A percentile compares a stretch with the other conserved stretches of the same genome.
Conservation (phyloP, 2,888 invertebrate species). For the Pachymerium ferrugineum region DNA sequence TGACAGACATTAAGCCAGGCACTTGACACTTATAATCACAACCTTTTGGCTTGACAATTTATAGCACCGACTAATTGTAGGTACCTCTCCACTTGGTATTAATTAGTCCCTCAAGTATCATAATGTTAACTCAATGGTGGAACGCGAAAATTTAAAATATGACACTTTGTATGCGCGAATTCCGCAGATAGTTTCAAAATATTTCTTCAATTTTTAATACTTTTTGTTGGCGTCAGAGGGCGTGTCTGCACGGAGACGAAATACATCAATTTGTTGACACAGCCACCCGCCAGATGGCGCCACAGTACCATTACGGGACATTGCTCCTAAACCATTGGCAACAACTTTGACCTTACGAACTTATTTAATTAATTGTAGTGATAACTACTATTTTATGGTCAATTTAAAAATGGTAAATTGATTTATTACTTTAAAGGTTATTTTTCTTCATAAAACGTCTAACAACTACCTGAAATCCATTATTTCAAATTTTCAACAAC, state of each 20-base stretch:
- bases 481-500: too few species aligned
- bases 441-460: too few species aligned
- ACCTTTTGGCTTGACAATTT: conserved; percentile 25
- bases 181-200: neutral
- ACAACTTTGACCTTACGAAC: too few species aligned
- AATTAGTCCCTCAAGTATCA: conserved; percentile 21
- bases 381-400: too few species aligned
- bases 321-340: too few species aligned
- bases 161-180: neutral
- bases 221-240: neutral
- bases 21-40: conserved; percentile 27
- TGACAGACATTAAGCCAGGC: conserved; percentile 24
- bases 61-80: conserved; percentile 17
- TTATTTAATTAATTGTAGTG: too few species aligned
- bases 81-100: conserved; percentile 21
- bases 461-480: too few species aligned
- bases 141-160: neutral
- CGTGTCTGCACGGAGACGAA: neutral
- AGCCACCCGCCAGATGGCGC: conserved; percentile 20
- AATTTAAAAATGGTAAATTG: too few species aligned
- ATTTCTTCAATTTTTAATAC: neutral
- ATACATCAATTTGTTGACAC: neutral
- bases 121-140: neutral
- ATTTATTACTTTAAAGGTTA: too few species aligned
- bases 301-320: neutral